phyloP scores from a whole-genome alignment of 2,797 vertebrate genomes.

The Hafferia zeledoni region DNA sequence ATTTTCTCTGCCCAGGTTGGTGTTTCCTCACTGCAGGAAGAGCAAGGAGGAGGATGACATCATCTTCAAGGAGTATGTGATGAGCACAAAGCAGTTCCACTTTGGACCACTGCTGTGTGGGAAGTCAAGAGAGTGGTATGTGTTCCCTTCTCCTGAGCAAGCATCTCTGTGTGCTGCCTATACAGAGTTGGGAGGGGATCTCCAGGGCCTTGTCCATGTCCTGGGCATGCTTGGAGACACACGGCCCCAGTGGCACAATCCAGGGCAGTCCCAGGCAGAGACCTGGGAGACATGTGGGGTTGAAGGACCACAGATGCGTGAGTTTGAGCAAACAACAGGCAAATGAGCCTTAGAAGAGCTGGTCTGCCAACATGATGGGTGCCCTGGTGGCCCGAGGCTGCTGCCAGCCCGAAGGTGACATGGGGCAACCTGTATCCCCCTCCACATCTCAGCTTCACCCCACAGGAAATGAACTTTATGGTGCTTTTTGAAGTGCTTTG shows the following conservation, averaged over 20 bases:
- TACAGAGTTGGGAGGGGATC: background rate
- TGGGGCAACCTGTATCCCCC: background rate
- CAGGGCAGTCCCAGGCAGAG: background rate
- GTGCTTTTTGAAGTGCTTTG: background rate
- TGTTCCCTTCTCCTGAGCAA: background rate
- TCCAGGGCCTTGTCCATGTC: background rate
- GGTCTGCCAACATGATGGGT: background rate
- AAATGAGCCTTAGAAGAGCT: background rate
- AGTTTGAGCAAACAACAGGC: background rate
- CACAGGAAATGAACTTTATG: background rate
- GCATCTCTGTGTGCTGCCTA: background rate
- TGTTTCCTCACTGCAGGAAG: conserved; percentile 82
- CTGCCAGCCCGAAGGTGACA: background rate
- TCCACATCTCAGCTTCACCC: background rate
- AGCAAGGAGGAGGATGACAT: conserved; percentile 64
- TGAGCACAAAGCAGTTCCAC: conserved; percentile 79
- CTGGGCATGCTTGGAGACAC: accelerated
- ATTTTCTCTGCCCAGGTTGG: conserved; percentile 73
- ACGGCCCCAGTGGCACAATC: background rate
- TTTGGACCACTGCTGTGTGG: conserved; percentile 94
- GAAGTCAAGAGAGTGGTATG: conserved; percentile 89
- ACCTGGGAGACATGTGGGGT: background rate
- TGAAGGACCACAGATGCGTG: background rate
- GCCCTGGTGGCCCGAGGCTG: background rate
- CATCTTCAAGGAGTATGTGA: conserved; percentile 82